phyloP scores from a whole-genome alignment of 2,888 invertebrate species.

The Alloplasta piceator region DNA sequence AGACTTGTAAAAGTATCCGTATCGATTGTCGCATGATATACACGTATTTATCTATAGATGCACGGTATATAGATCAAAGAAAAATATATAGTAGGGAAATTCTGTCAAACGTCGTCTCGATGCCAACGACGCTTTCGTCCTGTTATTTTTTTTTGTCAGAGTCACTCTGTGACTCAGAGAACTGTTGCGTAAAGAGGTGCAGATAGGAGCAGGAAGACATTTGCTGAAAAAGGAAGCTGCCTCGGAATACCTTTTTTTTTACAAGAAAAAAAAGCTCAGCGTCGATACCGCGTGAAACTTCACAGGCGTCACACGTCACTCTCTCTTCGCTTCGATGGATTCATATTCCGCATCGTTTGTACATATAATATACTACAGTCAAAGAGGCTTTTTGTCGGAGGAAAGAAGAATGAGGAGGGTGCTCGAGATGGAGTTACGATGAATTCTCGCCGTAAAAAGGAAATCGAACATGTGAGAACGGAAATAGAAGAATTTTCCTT shows the following conservation, averaged over 20 bases:
- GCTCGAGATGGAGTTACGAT: slow-evolving; percentile 35
- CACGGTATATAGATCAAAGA: slow-evolving; percentile 10
- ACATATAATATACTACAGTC: slow-evolving; percentile 44
- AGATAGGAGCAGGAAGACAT: slow-evolving; percentile 26
- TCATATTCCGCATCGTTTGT: slow-evolving; percentile 30
- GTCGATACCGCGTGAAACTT: slow-evolving; percentile 62
- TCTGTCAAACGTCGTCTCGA: slow-evolving; percentile 60
- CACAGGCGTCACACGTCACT: slow-evolving; percentile 59
- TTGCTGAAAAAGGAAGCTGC: slow-evolving; percentile 55
- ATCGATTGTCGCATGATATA: slow-evolving; percentile 53
- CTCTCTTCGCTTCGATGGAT: slow-evolving; percentile 45
- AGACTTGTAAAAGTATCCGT: slow-evolving; percentile 48
- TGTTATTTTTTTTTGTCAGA: slow-evolving; percentile 27
- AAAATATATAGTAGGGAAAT: slow-evolving; percentile 44
- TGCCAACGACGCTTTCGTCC: slow-evolving; percentile 43
- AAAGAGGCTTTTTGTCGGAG: slow-evolving; percentile 60
- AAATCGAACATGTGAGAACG: slow-evolving; percentile 31
- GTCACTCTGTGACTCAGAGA: slow-evolving; percentile 41
- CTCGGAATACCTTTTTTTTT: slow-evolving; percentile 43
- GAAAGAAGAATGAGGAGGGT: slow-evolving; percentile 27
- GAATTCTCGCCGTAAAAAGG: slow-evolving; percentile 16
- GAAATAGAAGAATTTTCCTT: slow-evolving; percentile 35
- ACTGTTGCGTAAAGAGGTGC: slow-evolving; percentile 35
- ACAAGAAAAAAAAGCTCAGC: slow-evolving; percentile 54
- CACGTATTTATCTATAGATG: not conserved